Evolutionary conservation across 30 jellyfish, hydroid and myxozoan genomes (phyloP), one percentile per base, ranked within the genome.

Genomic region (Chrysaora quinquecirrha): DNA sequence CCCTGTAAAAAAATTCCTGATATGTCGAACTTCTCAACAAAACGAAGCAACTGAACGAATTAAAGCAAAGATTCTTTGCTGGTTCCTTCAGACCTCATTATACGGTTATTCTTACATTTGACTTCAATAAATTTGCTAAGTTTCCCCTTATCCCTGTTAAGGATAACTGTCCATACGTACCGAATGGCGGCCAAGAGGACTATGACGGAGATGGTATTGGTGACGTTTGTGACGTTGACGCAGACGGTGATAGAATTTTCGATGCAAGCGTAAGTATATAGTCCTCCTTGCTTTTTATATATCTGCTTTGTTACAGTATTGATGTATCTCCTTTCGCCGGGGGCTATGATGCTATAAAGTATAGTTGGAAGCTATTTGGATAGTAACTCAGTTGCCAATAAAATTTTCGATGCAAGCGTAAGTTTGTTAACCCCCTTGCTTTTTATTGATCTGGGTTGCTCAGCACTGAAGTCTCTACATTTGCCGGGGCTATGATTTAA

Each of bases 131-230:
- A n/a, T n/a, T n/a, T n/a, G n/a, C n/a, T n/a, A n/a, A n/a, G n/a
- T n/a, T n/a, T n/a, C n/a, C n/a, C n/a, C n/a, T n/a, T n/a, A n/a
- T n/a, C n/a, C 54, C 6, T 38, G 54, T 63, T 23, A 62, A 90
- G 97, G 97, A 90, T 48, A 90, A 90, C 71, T 90, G 97, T 32
- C 83, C 75, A 22, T 63, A 70, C 58, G 87, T 90, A 23, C 97
- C 97, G 58, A 90, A 90, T 34, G 91, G 97, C 21, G 97, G 68
- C 54, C 97, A 90, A 71, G 83, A 84, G 27, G 97, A 90, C 35
- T 69, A 27, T 46, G 97, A 90, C 76, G 73, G 80, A 31, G 97
- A 90, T 76, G 96, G 96, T 7, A 69, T 29, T 0, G 97, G 97
- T 0, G 96, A 90, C 60, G 30, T 78, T 30, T 90, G 97, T 32